Evolutionary conservation across 2,797 vertebrate species (phyloP).

Genomic region (Mormyrops boulengeri): DNA sequence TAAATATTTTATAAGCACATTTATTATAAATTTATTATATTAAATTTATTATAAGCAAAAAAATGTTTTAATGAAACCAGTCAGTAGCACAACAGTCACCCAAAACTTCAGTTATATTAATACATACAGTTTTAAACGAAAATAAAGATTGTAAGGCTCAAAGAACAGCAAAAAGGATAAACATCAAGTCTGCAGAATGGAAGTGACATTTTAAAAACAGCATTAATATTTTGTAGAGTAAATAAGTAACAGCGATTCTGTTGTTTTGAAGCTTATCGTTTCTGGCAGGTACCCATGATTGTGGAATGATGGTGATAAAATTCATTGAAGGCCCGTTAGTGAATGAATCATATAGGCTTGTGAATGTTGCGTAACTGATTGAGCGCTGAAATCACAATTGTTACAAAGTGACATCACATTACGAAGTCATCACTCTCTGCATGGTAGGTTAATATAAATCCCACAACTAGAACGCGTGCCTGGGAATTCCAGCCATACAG

Average conservation of each 20-base stretch:
- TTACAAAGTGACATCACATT: neutral
- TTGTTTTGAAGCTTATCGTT: neutral
- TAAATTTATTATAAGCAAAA: neutral
- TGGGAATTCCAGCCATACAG: neutral
- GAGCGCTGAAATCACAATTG: neutral
- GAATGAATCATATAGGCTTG: neutral
- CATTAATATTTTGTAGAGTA: neutral
- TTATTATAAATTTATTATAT: too few relatives aligned
- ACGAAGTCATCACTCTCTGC: neutral
- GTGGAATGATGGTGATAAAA: neutral
- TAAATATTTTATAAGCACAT: neutral
- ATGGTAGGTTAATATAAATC: neutral
- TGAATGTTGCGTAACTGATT: neutral
- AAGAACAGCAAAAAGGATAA: neutral
- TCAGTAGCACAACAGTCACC: neutral
- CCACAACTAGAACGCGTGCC: neutral
- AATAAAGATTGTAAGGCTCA: neutral
- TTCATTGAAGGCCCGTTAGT: neutral
- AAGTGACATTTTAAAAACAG: neutral
- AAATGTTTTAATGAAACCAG: neutral
- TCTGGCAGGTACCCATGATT: neutral
- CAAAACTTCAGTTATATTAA: neutral
- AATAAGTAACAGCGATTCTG: neutral
- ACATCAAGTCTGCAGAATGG: neutral
- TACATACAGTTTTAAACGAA: neutral